Conservation (phyloP, 2,888 invertebrate genomes). For the Eupithecia tripunctaria region DNA sequence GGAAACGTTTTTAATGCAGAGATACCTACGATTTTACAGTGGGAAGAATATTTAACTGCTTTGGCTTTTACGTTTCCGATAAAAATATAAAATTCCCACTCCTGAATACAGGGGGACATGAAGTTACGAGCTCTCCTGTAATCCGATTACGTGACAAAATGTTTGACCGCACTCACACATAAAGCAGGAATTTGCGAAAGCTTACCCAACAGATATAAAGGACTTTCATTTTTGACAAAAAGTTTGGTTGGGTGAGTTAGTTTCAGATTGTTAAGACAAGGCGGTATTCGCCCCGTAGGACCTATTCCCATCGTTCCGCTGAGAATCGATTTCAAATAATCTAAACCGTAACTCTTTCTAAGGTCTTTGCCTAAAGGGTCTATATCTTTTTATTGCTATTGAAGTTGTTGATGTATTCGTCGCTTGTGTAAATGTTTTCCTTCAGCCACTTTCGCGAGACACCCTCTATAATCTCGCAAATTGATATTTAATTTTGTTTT, state of each 20-base stretch:
- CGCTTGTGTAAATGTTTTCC: conserved; percentile 12
- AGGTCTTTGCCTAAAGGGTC: neutral
- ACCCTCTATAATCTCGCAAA: conserved; percentile 59
- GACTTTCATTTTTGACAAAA: neutral
- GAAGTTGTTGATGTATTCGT: neutral
- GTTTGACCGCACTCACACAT: conserved; percentile 37
- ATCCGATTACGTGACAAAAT: conserved; percentile 70
- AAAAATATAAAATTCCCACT: conserved; percentile 45
- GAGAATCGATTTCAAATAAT: neutral
- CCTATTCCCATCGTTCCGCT: neutral
- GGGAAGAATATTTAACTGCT: conserved; percentile 29
- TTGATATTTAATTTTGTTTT: conserved; percentile 59
- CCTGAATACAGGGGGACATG: conserved; percentile 50
- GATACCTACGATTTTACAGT: conserved; percentile 29
- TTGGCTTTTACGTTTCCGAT: conserved; percentile 36
- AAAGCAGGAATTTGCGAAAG: conserved; percentile 10
- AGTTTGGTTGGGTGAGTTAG: neutral
- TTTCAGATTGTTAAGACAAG: neutral
- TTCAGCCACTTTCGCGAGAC: conserved; percentile 50
- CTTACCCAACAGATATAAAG: neutral
- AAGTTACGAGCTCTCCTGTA: conserved; percentile 58
- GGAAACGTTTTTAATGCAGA: conserved; percentile 9
- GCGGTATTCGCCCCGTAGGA: neutral
- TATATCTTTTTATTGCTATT: neutral
- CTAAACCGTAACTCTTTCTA: neutral